Conservation (phyloP, 2,888 invertebrate species). For the Cheilosia pagana region DNA sequence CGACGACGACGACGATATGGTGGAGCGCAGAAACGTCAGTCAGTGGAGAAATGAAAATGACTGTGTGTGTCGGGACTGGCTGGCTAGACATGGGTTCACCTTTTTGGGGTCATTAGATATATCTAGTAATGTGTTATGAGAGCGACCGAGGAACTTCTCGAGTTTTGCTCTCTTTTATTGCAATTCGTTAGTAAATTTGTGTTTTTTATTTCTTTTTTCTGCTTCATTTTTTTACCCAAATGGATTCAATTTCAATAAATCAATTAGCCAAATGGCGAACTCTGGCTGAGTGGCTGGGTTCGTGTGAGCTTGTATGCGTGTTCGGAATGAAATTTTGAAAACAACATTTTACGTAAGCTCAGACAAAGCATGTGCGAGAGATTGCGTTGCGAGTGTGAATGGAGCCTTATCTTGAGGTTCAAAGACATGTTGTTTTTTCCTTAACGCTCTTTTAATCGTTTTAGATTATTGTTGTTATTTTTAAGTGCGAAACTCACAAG, state of each 20-base stretch:
- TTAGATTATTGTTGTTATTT: slow-evolving; percentile 44
- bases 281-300: slow-evolving; percentile 2
- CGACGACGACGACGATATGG: slow-evolving; percentile 4
- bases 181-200: slow-evolving; percentile 47
- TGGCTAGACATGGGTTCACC: slow-evolving; percentile 74
- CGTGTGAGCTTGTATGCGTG: neutral
- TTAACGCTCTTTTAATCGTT: slow-evolving; percentile 46
- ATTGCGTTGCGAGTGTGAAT: slow-evolving; percentile 40
- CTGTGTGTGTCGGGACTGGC: slow-evolving; percentile 60
- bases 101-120: slow-evolving; percentile 74
- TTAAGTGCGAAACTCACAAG: slow-evolving; percentile 43
- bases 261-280: slow-evolving; percentile 44
- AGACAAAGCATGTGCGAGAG: slow-evolving; percentile 27
- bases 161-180: slow-evolving; percentile 41
- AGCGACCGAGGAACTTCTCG: slow-evolving; percentile 7
- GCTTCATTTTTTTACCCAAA: neutral
- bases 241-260: slow-evolving; percentile 63
- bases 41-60: slow-evolving; percentile 49
- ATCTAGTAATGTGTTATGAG: slow-evolving; percentile 58
- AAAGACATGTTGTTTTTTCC: slow-evolving; percentile 62
- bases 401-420: slow-evolving; percentile 61
- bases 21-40: slow-evolving; percentile 43
- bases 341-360: slow-evolving; percentile 55
- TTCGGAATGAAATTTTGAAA: slow-evolving; percentile 11
- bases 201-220: slow-evolving; percentile 7